Percentiles rank a stretch among this genome's conserved stretches.
Conservation (phyloP, 2,888 invertebrate species). For the Branchellion lobata region DNA sequence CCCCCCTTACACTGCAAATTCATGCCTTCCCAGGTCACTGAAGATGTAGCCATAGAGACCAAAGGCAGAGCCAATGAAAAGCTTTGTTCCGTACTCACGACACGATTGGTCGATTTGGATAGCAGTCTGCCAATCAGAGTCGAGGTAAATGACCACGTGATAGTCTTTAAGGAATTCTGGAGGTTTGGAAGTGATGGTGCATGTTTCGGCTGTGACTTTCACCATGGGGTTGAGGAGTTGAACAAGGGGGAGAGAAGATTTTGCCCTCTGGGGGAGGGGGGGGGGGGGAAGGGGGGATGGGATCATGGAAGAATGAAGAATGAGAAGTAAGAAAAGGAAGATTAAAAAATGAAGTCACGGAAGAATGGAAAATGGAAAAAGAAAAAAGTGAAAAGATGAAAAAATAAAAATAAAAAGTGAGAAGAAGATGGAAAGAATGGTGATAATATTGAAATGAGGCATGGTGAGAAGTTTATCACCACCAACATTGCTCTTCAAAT, state of each 20-base stretch:
- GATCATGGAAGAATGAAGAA: neutral
- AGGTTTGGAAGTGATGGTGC: conserved; percentile 71
- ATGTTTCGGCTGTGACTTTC: conserved; percentile 67
- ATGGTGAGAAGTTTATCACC: conserved; percentile 59
- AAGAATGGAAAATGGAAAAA: no score
- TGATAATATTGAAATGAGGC: neutral
- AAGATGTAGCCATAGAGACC: conserved; percentile 90
- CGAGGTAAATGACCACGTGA: conserved; percentile 80
- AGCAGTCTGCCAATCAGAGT: conserved; percentile 73
- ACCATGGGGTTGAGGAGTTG: conserved; percentile 91
- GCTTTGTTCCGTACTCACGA: conserved; percentile 71
- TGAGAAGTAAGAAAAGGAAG: no score
- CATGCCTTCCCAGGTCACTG: conserved; percentile 81
- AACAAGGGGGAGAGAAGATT: conserved; percentile 76
- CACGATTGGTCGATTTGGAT: conserved; percentile 72
- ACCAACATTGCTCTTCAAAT: conserved; percentile 79
- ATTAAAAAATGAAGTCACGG: no score
- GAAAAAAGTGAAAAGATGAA: no score
- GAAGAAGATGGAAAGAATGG: no score
- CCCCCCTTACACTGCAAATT: conserved; percentile 71
- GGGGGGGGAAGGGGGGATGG: no score
- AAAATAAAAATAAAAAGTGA: no score
- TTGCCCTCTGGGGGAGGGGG: conserved; percentile 76
- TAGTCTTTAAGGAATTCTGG: conserved; percentile 73
- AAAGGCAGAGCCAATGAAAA: conserved; percentile 87